Conservation (phyloP, 2,113 vertebrate genomes). For the Pomatorhinus ruficollis region DNA sequence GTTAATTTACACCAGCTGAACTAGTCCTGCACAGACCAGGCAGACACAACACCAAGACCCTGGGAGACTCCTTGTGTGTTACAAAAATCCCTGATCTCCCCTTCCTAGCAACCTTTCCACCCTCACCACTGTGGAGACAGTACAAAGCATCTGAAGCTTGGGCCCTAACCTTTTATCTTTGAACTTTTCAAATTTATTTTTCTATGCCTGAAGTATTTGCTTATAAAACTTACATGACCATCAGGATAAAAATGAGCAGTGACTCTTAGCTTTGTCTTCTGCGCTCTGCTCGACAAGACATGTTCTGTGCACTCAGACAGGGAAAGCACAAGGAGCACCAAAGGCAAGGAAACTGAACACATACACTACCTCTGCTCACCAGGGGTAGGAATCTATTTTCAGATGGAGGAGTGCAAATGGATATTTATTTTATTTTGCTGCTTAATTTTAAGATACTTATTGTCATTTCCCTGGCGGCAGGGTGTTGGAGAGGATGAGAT, state of each 20-base stretch:
- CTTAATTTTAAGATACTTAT: conserved; percentile 26
- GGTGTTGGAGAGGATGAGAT: not conserved
- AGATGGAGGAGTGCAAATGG: not conserved
- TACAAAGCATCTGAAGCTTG: not conserved
- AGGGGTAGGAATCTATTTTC: not conserved
- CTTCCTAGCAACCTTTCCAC: not conserved
- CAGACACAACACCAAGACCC: conserved; percentile 53
- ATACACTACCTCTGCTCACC: not conserved
- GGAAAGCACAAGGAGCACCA: not conserved
- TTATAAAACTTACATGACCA: conserved; percentile 22
- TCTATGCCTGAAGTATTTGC: conserved; percentile 27
- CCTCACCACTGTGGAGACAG: not conserved
- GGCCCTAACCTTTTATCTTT: conserved; percentile 32
- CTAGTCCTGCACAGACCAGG: not conserved
- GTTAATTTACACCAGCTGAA: conserved; percentile 61
- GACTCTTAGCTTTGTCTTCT: not conserved
- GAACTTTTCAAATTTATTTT: conserved; percentile 36
- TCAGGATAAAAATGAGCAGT: conserved; percentile 14
- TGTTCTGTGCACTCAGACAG: not conserved
- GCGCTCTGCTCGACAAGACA: fast-evolving
- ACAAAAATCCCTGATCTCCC: not conserved
- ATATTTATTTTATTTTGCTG: conserved; percentile 33
- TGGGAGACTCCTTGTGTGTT: conserved; percentile 3
- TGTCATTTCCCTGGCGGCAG: conserved; percentile 15
- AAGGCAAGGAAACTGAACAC: not conserved